These are phyloP conservation scores for Nomada fabriciana DNA, from an alignment of 2,888 invertebrate species.

Conservation along the genomic window DNA sequence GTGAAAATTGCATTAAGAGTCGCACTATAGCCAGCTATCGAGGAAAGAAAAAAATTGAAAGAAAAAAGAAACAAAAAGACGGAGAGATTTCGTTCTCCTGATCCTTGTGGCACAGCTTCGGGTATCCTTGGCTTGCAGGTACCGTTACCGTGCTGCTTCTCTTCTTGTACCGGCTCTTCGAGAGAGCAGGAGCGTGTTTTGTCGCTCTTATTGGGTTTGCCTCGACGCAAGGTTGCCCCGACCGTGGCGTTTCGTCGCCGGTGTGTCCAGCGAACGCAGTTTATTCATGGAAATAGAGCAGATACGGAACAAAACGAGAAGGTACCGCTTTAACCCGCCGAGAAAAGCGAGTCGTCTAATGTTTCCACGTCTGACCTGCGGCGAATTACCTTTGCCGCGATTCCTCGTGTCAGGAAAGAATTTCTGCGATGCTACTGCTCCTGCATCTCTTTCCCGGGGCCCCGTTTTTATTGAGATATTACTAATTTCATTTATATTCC, in stretches of 20 bases:
- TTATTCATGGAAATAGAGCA: slow-evolving; percentile 64
- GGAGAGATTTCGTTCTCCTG: slow-evolving; percentile 53
- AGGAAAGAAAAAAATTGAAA: slow-evolving; percentile 22
- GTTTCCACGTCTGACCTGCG: slow-evolving; percentile 34
- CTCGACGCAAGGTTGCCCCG: slow-evolving; percentile 52
- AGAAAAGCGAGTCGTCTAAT: slow-evolving; percentile 51
- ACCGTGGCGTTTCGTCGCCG: slow-evolving; percentile 10
- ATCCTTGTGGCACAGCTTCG: slow-evolving; percentile 53
- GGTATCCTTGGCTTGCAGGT: slow-evolving; percentile 67
- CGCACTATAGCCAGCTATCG: slow-evolving; percentile 2
- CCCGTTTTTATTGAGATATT: too few relatives aligned
- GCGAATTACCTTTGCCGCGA: neutral
- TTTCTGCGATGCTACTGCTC: neutral
- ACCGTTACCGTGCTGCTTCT: slow-evolving; percentile 60
- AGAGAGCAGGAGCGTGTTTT: slow-evolving; percentile 48
- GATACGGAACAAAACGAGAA: slow-evolving; percentile 62
- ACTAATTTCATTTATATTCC: neutral
- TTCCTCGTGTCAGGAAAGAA: neutral
- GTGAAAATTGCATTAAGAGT: too few relatives aligned
- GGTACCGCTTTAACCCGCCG: slow-evolving; percentile 53
- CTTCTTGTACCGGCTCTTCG: slow-evolving; percentile 47
- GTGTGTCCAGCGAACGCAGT: slow-evolving; percentile 21
- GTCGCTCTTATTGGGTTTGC: slow-evolving; percentile 59
- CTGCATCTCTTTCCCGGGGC: too few relatives aligned
- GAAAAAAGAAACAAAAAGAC: slow-evolving; percentile 20